Conservation (phyloP, 2,113 vertebrate species). For the Lophochroa leadbeateri region DNA sequence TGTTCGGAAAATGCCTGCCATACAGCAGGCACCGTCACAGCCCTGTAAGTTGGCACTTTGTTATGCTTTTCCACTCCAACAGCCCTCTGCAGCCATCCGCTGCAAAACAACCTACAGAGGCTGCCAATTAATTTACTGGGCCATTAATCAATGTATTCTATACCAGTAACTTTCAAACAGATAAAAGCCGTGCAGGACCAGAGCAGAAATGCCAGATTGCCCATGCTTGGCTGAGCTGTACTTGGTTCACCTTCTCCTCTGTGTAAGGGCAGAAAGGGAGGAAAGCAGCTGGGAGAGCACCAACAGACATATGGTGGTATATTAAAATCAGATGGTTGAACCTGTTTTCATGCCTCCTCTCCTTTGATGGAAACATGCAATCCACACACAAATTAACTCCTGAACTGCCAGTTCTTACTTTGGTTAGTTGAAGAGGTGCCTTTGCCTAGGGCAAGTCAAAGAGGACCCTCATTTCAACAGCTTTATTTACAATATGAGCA, state of each 20-base stretch:
- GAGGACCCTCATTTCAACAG: not conserved
- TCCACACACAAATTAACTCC: not conserved
- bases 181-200: not conserved
- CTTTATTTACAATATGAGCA: not conserved
- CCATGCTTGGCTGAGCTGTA: not conserved
- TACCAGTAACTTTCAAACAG: not conserved
- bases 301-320: accelerated
- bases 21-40: not conserved
- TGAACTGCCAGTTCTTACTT: not conserved
- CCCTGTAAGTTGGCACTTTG: not conserved
- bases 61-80: not conserved
- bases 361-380: not conserved
- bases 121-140: constrained; percentile 38
- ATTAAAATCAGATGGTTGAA: not conserved
- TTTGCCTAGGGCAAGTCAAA: not conserved
- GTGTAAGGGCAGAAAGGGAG: not conserved
- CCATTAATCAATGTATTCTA: constrained; percentile 4
- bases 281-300: not conserved
- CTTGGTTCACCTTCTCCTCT: not conserved
- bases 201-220: not conserved
- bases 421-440: not conserved
- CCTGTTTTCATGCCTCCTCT: not conserved
- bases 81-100: not conserved
- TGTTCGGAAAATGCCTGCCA: not conserved
- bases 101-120: not conserved